Conservation (phyloP, 2,113 vertebrate species). For the Mola mola region DNA sequence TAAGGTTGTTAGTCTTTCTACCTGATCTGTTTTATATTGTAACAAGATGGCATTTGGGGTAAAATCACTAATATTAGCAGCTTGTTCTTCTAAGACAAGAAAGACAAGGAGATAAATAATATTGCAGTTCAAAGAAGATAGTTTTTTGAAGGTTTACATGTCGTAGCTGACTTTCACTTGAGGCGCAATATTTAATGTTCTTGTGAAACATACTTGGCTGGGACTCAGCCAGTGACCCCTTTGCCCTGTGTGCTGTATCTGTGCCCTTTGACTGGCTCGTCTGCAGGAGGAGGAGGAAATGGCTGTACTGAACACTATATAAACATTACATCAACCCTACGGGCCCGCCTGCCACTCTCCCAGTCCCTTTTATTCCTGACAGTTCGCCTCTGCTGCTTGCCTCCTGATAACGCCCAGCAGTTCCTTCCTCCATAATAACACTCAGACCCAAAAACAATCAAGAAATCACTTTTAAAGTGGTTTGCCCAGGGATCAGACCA, state of each 20-base stretch:
- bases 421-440: constrained; percentile 78
- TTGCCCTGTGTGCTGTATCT: constrained; percentile 29
- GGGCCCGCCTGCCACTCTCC: constrained; percentile 44
- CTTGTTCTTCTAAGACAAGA: too few relatives aligned
- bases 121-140: too few relatives aligned
- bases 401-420: constrained; percentile 61
- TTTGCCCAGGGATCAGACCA: constrained; percentile 40
- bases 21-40: background rate
- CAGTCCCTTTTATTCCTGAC: constrained; percentile 44
- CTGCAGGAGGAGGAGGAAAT: constrained; percentile 70
- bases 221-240: constrained; percentile 23
- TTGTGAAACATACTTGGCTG: constrained; percentile 21
- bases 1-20: background rate
- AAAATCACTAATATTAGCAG: too few relatives aligned
- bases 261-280: constrained; percentile 53
- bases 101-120: too few relatives aligned
- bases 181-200: constrained; percentile 5
- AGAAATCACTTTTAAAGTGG: constrained; percentile 56
- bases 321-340: constrained; percentile 78
- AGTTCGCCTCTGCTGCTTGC: constrained; percentile 32
- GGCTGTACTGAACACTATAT: constrained; percentile 62
- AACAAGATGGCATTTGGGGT: too few relatives aligned
- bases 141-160: too few relatives aligned
- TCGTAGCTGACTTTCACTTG: background rate
- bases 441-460: constrained; percentile 54